A percentile compares a stretch with the other conserved stretches of the same genome.
These are phyloP conservation scores for Dendrocincla fuliginosa DNA, from an alignment of 2,797 vertebrate genomes.

Conservation along the genomic window DNA sequence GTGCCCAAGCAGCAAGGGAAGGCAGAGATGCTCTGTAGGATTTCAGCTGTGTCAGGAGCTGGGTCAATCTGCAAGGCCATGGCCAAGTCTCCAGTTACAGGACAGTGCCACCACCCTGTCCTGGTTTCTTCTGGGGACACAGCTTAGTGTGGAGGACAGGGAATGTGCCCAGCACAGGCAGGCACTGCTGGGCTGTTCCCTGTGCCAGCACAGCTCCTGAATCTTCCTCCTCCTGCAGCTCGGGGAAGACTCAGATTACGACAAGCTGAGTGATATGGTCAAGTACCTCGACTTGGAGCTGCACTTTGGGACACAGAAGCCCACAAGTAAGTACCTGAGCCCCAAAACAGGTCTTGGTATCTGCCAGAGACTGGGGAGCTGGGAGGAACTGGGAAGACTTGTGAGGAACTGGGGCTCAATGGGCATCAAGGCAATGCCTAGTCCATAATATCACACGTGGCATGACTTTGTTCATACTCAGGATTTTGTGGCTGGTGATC, in stretches of 20 bases:
- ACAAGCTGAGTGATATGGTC: conserved; percentile 98
- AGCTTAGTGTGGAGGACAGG: conserved; percentile 63
- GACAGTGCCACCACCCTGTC: background rate
- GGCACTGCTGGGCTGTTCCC: background rate
- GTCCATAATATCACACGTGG: background rate
- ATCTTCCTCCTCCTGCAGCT: conserved; percentile 78
- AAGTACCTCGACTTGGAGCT: conserved; percentile 95
- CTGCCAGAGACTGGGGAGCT: accelerated
- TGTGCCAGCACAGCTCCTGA: background rate
- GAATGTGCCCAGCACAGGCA: background rate
- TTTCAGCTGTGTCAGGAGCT: background rate
- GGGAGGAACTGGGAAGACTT: background rate
- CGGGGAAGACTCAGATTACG: conserved; percentile 93
- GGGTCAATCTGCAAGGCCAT: accelerated
- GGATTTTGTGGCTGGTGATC: background rate
- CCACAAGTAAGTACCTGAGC: conserved; percentile 84
- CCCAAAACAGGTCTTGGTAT: background rate
- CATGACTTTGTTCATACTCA: background rate
- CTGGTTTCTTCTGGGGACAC: background rate
- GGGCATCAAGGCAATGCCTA: background rate
- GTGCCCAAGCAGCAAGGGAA: accelerated
- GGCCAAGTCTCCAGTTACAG: background rate
- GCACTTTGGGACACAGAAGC: conserved; percentile 94
- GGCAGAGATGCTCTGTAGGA: background rate
- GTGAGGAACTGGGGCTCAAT: background rate